Evolutionary conservation across 2,797 vertebrate genomes (phyloP).

Genomic region (Clarias platycephalus): DNA sequence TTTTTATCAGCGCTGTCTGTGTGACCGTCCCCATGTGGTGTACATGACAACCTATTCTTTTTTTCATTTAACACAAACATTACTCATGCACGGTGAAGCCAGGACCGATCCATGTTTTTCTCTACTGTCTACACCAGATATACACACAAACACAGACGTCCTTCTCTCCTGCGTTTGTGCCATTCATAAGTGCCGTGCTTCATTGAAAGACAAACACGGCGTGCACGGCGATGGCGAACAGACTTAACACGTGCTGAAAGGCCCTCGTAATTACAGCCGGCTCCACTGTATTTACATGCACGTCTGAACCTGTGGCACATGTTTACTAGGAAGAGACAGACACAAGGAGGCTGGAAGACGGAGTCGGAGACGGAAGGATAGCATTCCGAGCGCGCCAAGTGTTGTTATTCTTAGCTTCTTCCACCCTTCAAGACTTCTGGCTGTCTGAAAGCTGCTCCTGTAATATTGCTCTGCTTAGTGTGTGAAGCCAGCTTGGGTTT

Average conservation of each 20-base stretch:
- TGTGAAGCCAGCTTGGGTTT: conserved; percentile 7
- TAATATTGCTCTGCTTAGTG: conserved; percentile 1
- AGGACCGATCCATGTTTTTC: not conserved
- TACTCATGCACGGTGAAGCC: not conserved
- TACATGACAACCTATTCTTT: not conserved
- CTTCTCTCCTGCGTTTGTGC: not conserved
- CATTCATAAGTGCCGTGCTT: conserved; percentile 7
- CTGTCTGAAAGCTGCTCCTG: not conserved
- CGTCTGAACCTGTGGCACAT: conserved; percentile 11
- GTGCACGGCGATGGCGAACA: not conserved
- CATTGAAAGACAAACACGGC: conserved; percentile 1
- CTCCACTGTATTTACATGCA: conserved; percentile 20
- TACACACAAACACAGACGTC: not conserved
- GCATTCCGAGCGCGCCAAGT: not conserved
- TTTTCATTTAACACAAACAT: not conserved
- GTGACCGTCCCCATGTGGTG: not conserved
- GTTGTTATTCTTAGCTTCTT: conserved; percentile 1
- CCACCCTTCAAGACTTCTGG: not conserved
- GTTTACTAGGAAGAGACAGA: not conserved
- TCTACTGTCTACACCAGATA: not conserved
- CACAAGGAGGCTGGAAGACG: not conserved
- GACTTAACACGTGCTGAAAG: conserved; percentile 8
- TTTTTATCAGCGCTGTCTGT: not conserved
- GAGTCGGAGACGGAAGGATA: not conserved
- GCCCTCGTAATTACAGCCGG: conserved; percentile 7